These are phyloP conservation scores for Pelobates fuscus DNA, from an alignment of 2,113 vertebrate species.

Conservation along the genomic window DNA sequence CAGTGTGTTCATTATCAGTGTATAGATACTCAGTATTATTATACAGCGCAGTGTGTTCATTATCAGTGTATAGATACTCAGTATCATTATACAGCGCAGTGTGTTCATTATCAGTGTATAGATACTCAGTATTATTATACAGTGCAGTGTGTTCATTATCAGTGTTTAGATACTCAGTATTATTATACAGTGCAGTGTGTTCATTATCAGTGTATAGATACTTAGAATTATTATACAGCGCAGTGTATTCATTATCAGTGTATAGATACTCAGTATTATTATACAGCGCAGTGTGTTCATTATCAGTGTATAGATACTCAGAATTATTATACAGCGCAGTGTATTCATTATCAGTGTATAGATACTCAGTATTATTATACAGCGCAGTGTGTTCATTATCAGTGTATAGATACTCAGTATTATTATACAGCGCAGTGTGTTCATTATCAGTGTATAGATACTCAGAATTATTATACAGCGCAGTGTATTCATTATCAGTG, in stretches of 20 bases:
- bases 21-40: neutral
- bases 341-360: conserved; percentile 17
- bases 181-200: conserved; percentile 1
- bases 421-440: conserved; percentile 12
- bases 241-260: neutral
- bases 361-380: conserved; percentile 23
- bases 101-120: conserved; percentile 26
- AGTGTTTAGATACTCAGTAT: conserved; percentile 11
- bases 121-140: conserved; percentile 20
- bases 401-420: conserved; percentile 17
- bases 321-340: conserved; percentile 4
- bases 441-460: too few relatives aligned
- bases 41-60: neutral
- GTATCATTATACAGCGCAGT: neutral
- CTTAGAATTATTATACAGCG: conserved; percentile 14
- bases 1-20: neutral
- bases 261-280: conserved; percentile 15
- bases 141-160: neutral
- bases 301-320: conserved; percentile 16
- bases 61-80: neutral
- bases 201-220: conserved; percentile 10
- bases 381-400: conserved; percentile 10
- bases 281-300: conserved; percentile 8
- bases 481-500: conserved; percentile 14
- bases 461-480: conserved; percentile 14